phyloP scores from a whole-genome alignment of 1,140 invertebrate species.

The Anastrepha ludens region DNA sequence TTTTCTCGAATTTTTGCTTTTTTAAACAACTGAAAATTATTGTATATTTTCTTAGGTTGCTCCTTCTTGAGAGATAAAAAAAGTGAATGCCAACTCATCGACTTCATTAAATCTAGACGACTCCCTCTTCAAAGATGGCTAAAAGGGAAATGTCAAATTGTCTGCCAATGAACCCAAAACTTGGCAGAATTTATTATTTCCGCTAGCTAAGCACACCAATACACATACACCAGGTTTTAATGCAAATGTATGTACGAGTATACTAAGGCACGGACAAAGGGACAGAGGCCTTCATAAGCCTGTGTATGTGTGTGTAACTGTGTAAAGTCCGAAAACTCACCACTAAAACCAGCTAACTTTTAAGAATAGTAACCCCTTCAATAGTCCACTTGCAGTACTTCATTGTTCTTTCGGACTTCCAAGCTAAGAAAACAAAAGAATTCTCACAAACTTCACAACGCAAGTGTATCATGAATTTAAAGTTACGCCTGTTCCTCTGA shows the following conservation, averaged over 20 bases:
- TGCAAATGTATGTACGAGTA: background rate
- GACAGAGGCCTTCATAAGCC: background rate
- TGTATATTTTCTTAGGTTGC: too few relatives aligned
- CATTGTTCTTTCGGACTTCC: background rate
- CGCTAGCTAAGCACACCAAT: conserved; percentile 21
- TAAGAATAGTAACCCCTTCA: background rate
- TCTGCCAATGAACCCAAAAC: conserved; percentile 40
- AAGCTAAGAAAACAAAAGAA: background rate
- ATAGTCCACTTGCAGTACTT: background rate
- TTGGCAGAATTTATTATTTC: conserved; percentile 52
- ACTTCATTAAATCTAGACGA: background rate
- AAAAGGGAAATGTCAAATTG: conserved; percentile 21
- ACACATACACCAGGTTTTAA: background rate
- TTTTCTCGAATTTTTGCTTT: too few relatives aligned
- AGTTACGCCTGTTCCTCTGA: conserved; percentile 45
- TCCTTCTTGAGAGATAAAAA: too few relatives aligned
- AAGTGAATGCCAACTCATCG: background rate
- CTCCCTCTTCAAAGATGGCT: background rate
- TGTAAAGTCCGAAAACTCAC: background rate
- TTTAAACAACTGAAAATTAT: too few relatives aligned
- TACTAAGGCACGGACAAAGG: background rate
- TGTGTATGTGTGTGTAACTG: background rate
- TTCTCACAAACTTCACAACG: background rate
- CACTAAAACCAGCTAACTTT: conserved; percentile 19
- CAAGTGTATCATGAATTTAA: conserved; percentile 40